Evolutionary conservation across 2,113 vertebrate species (phyloP).

Genomic region (Psittacus erithacus): DNA sequence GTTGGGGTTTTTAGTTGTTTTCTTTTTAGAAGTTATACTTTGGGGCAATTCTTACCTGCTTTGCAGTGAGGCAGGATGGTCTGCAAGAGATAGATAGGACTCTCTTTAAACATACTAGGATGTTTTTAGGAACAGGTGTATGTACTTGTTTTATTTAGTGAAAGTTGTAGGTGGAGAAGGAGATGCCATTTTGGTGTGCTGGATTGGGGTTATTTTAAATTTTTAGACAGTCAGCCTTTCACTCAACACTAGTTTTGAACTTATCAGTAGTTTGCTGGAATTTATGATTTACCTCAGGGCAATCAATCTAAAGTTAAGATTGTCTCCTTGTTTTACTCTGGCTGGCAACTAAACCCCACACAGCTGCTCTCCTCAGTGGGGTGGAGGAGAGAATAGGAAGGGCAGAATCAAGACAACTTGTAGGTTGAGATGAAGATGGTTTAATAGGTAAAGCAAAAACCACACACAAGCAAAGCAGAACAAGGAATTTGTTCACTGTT

Average conservation of each 20-base stretch:
- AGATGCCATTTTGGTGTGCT: neutral
- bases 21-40: neutral
- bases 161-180: neutral
- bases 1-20: neutral
- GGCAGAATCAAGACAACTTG: neutral
- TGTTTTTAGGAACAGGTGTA: neutral
- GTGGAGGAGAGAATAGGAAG: fast-evolving
- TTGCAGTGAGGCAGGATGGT: neutral
- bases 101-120: neutral
- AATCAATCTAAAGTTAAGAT: neutral
- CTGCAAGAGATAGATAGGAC: too few relatives aligned
- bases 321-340: neutral
- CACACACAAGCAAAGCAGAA: fast-evolving
- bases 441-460: neutral
- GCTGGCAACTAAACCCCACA: fast-evolving
- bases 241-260: neutral
- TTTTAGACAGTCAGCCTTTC: neutral
- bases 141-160: neutral
- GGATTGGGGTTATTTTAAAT: neutral
- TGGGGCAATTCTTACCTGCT: neutral
- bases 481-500: neutral
- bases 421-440: neutral
- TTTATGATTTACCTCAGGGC: fast-evolving
- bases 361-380: fast-evolving
- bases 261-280: neutral